These are phyloP conservation scores for Diorhabda carinulata DNA, from an alignment of 1,140 invertebrate species.

Conservation along the genomic window DNA sequence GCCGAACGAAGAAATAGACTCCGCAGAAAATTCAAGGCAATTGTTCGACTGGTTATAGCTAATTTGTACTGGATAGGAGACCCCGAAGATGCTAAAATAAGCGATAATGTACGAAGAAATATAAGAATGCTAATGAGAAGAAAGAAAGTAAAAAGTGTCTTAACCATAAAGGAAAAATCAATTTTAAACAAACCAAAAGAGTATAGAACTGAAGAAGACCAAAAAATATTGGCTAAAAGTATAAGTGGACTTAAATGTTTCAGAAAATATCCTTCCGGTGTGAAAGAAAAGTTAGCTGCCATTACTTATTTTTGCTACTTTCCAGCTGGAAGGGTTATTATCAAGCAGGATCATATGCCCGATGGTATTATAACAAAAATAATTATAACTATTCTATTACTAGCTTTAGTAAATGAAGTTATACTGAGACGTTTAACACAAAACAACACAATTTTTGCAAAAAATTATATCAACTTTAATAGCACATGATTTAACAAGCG, in stretches of 20 bases:
- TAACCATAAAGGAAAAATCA: constrained; percentile 39
- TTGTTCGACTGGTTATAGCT: constrained; percentile 52
- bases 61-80: constrained; percentile 56
- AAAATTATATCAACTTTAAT: no score
- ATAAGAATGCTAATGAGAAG: constrained; percentile 51
- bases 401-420: no score
- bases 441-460: no score
- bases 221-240: constrained; percentile 51
- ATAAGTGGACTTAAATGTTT: constrained; percentile 57
- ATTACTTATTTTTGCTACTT: constrained; percentile 57
- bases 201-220: constrained; percentile 52
- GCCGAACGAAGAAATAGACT: constrained; percentile 44
- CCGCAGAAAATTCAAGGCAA: constrained; percentile 54
- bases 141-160: constrained; percentile 52
- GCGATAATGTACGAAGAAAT: constrained; percentile 52
- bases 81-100: constrained; percentile 47
- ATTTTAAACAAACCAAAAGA: constrained; percentile 50
- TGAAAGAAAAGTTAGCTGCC: constrained; percentile 53
- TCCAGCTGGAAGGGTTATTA: constrained; percentile 52
- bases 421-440: no score
- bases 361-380: constrained; percentile 32
- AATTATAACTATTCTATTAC: not conserved
- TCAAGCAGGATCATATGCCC: constrained; percentile 56
- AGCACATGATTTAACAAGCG: no score
- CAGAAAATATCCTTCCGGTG: constrained; percentile 53